Conservation (phyloP, 2,888 invertebrate genomes). For the Drosophila pseudotalamancana region DNA sequence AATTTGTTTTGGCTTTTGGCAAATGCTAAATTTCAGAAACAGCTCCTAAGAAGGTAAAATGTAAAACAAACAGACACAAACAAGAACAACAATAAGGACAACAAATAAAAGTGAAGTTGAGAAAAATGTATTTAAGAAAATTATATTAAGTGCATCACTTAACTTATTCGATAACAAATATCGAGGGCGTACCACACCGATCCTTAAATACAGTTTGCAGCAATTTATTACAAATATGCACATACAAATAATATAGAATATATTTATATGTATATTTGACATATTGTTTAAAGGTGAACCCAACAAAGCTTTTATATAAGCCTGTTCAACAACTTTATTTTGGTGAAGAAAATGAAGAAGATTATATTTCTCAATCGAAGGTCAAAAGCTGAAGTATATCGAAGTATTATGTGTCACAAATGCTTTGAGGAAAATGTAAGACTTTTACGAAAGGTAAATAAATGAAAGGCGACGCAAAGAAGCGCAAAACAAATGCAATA, state of each 20-base stretch:
- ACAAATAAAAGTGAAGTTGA: conserved; percentile 14
- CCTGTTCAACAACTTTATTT: too few species aligned
- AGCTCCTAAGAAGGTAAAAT: conserved; percentile 37
- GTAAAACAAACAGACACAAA: conserved; percentile 30
- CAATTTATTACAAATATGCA: neutral
- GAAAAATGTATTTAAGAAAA: conserved; percentile 37
- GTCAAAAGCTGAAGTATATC: neutral
- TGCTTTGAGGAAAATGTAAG: neutral
- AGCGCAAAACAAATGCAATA: conserved; percentile 67
- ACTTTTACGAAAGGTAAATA: neutral
- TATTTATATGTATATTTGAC: too few species aligned
- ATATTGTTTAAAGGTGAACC: too few species aligned
- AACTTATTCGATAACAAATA: neutral
- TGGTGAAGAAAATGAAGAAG: too few species aligned
- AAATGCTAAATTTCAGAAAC: conserved; percentile 18
- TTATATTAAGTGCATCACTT: conserved; percentile 36
- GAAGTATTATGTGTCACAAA: neutral
- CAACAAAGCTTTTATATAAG: too few species aligned
- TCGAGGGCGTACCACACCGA: neutral
- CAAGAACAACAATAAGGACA: neutral
- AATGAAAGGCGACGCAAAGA: conserved; percentile 17
- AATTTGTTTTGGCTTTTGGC: conserved; percentile 56
- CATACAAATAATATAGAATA: too few species aligned
- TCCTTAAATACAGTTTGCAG: neutral
- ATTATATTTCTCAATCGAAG: too few species aligned